Percentiles rank a stretch among this genome's conserved stretches.
Conservation (phyloP, 2,797 vertebrate species). For the Pelochelys cantorii region DNA sequence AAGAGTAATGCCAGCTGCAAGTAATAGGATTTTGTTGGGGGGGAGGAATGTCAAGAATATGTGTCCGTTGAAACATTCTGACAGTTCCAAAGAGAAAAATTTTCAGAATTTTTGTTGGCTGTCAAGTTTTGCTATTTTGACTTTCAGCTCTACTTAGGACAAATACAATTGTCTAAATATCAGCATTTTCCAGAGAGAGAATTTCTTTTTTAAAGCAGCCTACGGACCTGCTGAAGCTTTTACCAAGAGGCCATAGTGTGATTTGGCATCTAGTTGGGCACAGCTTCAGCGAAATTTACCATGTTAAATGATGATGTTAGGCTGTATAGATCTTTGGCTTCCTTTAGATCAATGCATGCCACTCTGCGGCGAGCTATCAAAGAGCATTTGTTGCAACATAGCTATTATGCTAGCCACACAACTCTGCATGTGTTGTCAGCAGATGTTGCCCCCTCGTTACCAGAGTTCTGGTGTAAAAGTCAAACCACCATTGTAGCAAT, state of each 20-base stretch:
- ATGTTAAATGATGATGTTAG: background rate
- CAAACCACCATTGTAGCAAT: background rate
- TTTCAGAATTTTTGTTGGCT: background rate
- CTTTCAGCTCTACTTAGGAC: background rate
- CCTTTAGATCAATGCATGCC: background rate
- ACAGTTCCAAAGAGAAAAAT: background rate
- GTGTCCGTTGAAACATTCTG: background rate
- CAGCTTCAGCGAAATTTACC: background rate
- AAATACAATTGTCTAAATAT: background rate
- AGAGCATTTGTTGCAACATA: background rate
- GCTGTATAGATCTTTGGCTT: background rate
- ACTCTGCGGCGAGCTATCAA: background rate
- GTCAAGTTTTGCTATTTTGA: background rate
- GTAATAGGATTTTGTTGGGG: accelerated
- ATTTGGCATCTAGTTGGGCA: background rate
- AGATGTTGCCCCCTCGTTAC: too few species aligned
- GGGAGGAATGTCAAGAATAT: background rate
- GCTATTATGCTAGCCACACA: background rate
- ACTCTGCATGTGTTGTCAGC: background rate
- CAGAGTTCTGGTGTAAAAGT: background rate
- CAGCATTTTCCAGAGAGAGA: background rate
- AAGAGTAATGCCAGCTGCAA: background rate
- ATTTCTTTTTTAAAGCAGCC: background rate
- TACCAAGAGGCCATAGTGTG: background rate
- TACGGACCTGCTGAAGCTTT: background rate